phyloP scores from a whole-genome alignment of 2,888 invertebrate genomes.

The Dolichomitus sp. region DNA sequence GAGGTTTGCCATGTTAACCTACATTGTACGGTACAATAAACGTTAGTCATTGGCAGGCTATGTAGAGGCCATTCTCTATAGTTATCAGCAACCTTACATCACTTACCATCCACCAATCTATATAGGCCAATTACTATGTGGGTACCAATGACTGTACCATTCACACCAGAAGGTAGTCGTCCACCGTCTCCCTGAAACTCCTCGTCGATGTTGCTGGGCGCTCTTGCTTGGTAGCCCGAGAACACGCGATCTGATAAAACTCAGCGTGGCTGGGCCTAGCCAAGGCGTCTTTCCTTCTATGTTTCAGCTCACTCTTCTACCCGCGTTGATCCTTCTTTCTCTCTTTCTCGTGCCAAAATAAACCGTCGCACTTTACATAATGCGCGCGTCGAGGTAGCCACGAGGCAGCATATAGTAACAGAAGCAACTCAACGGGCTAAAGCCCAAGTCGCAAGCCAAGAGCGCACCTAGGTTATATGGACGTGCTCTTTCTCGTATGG shows the following conservation, averaged over 20 bases:
- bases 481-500: slow-evolving; percentile 46
- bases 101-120: background rate
- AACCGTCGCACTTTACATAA: slow-evolving; percentile 85
- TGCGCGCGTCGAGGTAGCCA: slow-evolving; percentile 76
- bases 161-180: background rate
- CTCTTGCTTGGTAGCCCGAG: slow-evolving; percentile 76
- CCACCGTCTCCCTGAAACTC: slow-evolving; percentile 9
- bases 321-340: slow-evolving; percentile 13
- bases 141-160: slow-evolving; percentile 21
- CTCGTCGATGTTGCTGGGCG: slow-evolving; percentile 30
- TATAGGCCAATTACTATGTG: slow-evolving; percentile 22
- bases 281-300: slow-evolving; percentile 53
- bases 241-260: slow-evolving; percentile 84
- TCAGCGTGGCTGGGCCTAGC: slow-evolving; percentile 70
- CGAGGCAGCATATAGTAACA: slow-evolving; percentile 50
- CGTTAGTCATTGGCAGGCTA: background rate
- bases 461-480: slow-evolving; percentile 44
- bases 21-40: slow-evolving; percentile 10
- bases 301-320: slow-evolving; percentile 33
- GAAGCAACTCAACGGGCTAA: slow-evolving; percentile 52
- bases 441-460: slow-evolving; percentile 45
- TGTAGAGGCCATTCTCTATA: background rate
- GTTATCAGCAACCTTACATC: background rate
- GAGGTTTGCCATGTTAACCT: slow-evolving; percentile 17
- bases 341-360: slow-evolving; percentile 78